These are phyloP conservation scores for Phrynocephalus versicolor DNA, from an alignment of 2,113 vertebrate species.

Conservation along the genomic window DNA sequence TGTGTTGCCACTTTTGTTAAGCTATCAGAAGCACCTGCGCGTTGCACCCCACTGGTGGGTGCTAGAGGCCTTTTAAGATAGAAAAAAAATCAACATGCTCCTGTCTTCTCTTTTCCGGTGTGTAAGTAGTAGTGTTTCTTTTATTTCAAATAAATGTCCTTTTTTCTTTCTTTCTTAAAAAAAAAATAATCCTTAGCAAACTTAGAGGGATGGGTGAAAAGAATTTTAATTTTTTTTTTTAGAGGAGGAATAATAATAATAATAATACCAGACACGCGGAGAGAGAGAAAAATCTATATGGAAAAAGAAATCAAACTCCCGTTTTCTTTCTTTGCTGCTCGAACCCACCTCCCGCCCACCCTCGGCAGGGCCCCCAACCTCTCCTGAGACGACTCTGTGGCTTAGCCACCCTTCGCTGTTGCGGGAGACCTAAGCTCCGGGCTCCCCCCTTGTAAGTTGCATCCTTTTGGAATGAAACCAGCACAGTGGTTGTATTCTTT, in stretches of 20 bases:
- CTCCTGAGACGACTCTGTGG: slow-evolving; percentile 82
- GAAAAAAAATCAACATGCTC: neutral
- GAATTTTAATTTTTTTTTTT: neutral
- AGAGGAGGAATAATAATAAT: neutral
- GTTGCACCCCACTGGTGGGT: too few species aligned
- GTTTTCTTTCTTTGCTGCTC: slow-evolving; percentile 51
- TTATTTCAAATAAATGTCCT: neutral
- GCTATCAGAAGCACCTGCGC: too few species aligned
- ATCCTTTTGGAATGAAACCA: slow-evolving; percentile 38
- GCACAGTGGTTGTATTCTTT: neutral
- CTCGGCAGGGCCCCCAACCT: slow-evolving; percentile 77
- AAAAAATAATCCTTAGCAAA: neutral
- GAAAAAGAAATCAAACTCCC: slow-evolving; percentile 32
- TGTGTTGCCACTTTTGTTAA: too few species aligned
- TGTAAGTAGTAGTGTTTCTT: neutral
- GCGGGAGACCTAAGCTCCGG: slow-evolving; percentile 62
- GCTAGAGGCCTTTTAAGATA: too few species aligned
- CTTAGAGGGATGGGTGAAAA: neutral
- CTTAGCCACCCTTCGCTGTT: slow-evolving; percentile 78
- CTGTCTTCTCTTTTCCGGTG: neutral
- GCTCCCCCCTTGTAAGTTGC: slow-evolving; percentile 83
- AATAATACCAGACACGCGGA: neutral
- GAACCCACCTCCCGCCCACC: slow-evolving; percentile 63
- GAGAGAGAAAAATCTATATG: slow-evolving; percentile 1
- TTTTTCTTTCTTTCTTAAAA: neutral